Percentiles rank a stretch among this genome's conserved stretches.
phyloP scores from a whole-genome alignment of 2,888 invertebrate species.

The Sphaeridia pumilis region DNA sequence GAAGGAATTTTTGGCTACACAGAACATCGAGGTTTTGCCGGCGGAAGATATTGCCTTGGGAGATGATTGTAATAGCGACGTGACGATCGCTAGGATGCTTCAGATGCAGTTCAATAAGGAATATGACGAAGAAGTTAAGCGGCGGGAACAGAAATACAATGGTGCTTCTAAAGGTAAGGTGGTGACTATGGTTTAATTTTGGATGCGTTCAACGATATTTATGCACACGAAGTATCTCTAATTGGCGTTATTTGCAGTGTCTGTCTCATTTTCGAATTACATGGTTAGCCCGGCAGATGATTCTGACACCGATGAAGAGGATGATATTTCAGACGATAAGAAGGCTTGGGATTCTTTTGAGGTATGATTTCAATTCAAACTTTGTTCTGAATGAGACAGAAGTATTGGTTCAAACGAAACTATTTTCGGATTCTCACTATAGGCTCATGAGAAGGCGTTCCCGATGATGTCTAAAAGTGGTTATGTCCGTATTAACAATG shows the following conservation, averaged over 20 bases:
- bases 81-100: conserved; percentile 71
- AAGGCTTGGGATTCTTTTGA: conserved; percentile 34
- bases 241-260: conserved; percentile 23
- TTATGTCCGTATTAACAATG: conserved; percentile 46
- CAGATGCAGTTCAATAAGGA: conserved; percentile 84
- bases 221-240: no score
- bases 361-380: conserved; percentile 15
- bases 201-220: no score
- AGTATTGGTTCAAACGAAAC: no score
- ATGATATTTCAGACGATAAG: conserved; percentile 16
- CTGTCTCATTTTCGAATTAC: conserved; percentile 36
- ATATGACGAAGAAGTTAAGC: conserved; percentile 63
- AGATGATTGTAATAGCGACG: conserved; percentile 47
- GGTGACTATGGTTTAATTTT: neutral
- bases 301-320: conserved; percentile 29
- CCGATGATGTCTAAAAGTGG: conserved; percentile 39
- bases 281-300: conserved; percentile 29
- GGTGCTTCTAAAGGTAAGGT: conserved; percentile 50
- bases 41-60: conserved; percentile 15
- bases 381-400: no score
- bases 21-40: conserved; percentile 2
- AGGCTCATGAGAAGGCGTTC: conserved; percentile 35
- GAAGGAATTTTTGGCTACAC: conserved; percentile 18
- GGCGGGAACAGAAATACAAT: conserved; percentile 67
- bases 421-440: no score